Percentiles rank a stretch among this genome's conserved stretches.
Conservation (phyloP, 2,113 vertebrate genomes). For the Menura novaehollandiae region DNA sequence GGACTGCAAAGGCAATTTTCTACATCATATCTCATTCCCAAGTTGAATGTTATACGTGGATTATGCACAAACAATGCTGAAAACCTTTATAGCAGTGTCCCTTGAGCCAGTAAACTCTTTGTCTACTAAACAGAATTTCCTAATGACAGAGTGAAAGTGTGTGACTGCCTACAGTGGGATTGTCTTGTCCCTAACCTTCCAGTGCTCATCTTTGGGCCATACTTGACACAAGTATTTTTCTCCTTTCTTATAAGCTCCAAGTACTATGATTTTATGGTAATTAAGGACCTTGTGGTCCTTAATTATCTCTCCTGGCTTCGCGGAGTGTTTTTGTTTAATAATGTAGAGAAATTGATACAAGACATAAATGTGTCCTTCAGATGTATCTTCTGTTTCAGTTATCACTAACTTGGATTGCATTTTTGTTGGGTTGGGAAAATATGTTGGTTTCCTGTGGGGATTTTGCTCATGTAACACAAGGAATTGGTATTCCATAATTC, state of each 20-base stretch:
- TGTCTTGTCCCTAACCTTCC: not conserved
- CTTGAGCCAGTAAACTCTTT: slow-evolving; percentile 34
- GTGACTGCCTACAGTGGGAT: not conserved
- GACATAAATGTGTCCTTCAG: not conserved
- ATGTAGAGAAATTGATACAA: not conserved
- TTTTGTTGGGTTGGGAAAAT: not conserved
- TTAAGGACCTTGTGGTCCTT: not conserved
- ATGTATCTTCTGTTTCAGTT: not conserved
- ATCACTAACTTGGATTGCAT: not conserved
- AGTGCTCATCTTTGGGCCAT: not conserved
- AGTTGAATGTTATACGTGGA: slow-evolving; percentile 45
- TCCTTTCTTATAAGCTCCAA: not conserved
- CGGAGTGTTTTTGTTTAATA: not conserved
- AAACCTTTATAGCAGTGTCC: slow-evolving; percentile 5
- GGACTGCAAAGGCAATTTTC: slow-evolving; percentile 60
- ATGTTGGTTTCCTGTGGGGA: not conserved
- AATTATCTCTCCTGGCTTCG: not conserved
- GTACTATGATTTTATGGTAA: not conserved
- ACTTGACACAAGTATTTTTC: not conserved
- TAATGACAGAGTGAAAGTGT: not conserved
- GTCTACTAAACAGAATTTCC: slow-evolving; percentile 35
- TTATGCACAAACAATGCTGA: slow-evolving; percentile 59
- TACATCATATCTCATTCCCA: slow-evolving; percentile 62
- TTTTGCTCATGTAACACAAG: not conserved
- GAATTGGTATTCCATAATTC: not conserved